These are phyloP conservation scores for Reticulitermes lucifugus DNA, from an alignment of 2,888 invertebrate genomes.

Conservation along the genomic window DNA sequence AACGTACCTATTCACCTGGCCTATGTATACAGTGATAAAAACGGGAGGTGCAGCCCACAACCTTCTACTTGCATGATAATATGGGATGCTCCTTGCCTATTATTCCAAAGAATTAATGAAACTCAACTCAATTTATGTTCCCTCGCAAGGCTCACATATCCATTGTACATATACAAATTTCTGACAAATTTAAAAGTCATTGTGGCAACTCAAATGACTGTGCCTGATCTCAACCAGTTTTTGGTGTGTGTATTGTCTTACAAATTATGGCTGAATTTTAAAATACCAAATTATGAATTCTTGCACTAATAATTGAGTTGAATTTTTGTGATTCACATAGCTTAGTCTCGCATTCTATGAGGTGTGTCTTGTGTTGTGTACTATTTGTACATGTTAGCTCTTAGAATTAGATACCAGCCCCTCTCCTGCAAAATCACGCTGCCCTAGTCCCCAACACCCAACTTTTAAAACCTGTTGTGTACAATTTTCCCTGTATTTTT, in stretches of 20 bases:
- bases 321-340: conserved; percentile 37
- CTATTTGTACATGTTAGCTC: conserved; percentile 35
- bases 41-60: conserved; percentile 37
- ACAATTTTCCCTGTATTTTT: conserved; percentile 36
- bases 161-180: background rate
- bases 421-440: conserved; percentile 16
- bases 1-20: conserved; percentile 29
- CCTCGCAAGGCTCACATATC: background rate
- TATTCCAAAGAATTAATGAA: conserved; percentile 40
- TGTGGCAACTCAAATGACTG: background rate
- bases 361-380: conserved; percentile 40
- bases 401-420: conserved; percentile 35
- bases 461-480: conserved; percentile 43
- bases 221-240: conserved; percentile 8
- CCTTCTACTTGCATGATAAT: conserved; percentile 36
- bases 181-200: background rate
- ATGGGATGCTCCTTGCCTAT: conserved; percentile 39
- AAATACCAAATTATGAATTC: background rate
- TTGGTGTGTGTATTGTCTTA: background rate
- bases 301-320: conserved; percentile 27
- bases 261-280: no score
- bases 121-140: conserved; percentile 30
- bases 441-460: background rate
- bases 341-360: conserved; percentile 32
- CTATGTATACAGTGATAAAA: conserved; percentile 37